phyloP scores from a whole-genome alignment of 2,113 vertebrate genomes.

The Strix uralensis region DNA sequence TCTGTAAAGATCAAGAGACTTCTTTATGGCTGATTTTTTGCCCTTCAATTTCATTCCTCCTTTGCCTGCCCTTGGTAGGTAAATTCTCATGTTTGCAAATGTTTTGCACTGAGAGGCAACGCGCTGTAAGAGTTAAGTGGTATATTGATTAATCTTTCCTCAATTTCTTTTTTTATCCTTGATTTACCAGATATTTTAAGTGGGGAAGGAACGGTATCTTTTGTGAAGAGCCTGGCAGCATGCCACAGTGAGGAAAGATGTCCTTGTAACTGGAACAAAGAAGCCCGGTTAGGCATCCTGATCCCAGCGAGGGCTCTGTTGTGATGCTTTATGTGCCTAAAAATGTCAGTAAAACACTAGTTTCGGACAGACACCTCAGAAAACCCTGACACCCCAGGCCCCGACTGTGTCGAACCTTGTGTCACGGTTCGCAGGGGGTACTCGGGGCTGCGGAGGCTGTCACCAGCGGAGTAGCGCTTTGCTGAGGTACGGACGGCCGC shows the following conservation, averaged over 20 bases:
- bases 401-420: fast-evolving
- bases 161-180: background rate
- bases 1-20: background rate
- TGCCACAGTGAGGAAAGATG: background rate
- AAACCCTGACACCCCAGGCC: background rate
- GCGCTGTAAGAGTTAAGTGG: background rate
- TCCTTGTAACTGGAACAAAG: background rate
- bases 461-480: background rate
- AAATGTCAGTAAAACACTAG: background rate
- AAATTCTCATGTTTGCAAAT: background rate
- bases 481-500: background rate
- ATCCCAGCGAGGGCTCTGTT: background rate
- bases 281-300: background rate
- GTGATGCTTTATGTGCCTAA: background rate
- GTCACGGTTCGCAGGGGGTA: fast-evolving
- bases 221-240: background rate
- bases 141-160: background rate
- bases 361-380: background rate
- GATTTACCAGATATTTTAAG: background rate
- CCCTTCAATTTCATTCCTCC: background rate
- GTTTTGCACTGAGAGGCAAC: background rate
- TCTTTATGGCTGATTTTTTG: background rate
- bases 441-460: background rate
- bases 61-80: background rate
- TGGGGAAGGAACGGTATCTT: background rate